Conservation (phyloP, 1,140 invertebrate genomes). For the Drosophila arizonae region DNA sequence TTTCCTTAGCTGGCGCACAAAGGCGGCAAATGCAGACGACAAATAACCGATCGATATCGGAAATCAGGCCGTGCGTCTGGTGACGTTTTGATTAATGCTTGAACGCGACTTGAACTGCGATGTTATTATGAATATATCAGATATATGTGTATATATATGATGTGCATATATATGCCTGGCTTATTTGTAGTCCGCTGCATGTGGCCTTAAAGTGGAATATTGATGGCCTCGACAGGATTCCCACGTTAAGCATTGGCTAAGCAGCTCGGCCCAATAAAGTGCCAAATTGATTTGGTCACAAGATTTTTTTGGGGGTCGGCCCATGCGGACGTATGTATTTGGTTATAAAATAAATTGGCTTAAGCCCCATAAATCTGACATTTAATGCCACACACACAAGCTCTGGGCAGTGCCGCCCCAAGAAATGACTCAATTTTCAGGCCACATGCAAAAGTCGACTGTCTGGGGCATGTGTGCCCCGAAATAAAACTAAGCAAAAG, state of each 20-base stretch:
- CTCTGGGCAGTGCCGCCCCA: conserved; percentile 44
- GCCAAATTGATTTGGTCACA: conserved; percentile 67
- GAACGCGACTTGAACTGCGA: conserved; percentile 35
- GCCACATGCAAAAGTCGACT: conserved; percentile 29
- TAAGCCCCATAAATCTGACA: conserved; percentile 72
- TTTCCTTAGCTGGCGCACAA: conserved; percentile 70
- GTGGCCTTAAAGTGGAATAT: conserved; percentile 43
- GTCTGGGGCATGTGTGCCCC: conserved; percentile 34
- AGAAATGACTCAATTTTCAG: conserved; percentile 73
- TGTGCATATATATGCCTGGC: conserved; percentile 35
- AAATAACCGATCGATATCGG: conserved; percentile 57
- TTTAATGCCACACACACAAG: conserved; percentile 73
- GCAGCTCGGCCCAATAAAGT: conserved; percentile 62
- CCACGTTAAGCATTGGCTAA: conserved; percentile 57
- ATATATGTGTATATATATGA: conserved; percentile 33
- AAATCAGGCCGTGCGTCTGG: conserved; percentile 47
- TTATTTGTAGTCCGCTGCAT: conserved; percentile 14
- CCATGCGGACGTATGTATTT: conserved; percentile 9
- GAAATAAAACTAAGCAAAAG: conserved; percentile 23
- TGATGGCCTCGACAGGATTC: conserved; percentile 61
- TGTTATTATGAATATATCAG: conserved; percentile 47
- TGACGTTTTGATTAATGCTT: conserved; percentile 74
- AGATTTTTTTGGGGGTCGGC: conserved; percentile 30
- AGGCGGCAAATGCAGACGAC: conserved; percentile 47
- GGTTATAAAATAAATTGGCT: conserved; percentile 40